phyloP scores from a whole-genome alignment of 2,888 invertebrate species.

The Idaea aversata region DNA sequence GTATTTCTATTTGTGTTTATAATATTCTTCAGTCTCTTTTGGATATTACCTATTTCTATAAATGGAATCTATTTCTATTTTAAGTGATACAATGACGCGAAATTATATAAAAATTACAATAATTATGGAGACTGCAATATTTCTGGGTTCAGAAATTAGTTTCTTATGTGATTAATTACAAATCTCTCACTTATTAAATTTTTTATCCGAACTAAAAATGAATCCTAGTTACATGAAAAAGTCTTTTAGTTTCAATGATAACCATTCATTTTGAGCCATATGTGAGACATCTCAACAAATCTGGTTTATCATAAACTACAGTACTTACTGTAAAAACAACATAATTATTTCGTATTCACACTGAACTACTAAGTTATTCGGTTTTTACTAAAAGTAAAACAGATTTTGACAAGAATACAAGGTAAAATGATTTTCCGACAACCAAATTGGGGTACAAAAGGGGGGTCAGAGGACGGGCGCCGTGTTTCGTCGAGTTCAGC shows the following conservation, averaged over 20 bases:
- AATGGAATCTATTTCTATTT: not conserved
- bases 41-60: not conserved
- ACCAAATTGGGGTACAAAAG: conserved; percentile 54
- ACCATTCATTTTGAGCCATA: not conserved
- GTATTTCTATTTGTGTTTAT: not conserved
- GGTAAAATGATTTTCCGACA: conserved; percentile 66
- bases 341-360: not conserved
- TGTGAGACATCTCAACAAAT: not conserved
- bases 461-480: conserved; percentile 74
- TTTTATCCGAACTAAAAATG: no score
- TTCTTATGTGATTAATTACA: no score
- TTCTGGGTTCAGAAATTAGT: no score
- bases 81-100: not conserved
- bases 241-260: no score
- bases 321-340: no score
- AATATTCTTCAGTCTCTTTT: not conserved
- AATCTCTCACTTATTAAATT: no score
- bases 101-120: not conserved
- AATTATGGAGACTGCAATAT: not conserved
- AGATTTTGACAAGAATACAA: conserved; percentile 24
- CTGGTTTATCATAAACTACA: not conserved
- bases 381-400: not conserved
- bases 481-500: conserved; percentile 80
- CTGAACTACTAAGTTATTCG: not conserved
- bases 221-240: no score